Base-by-base conservation (phyloP, 2,888 invertebrate genomes). In the Phalera bucephala region DNA sequence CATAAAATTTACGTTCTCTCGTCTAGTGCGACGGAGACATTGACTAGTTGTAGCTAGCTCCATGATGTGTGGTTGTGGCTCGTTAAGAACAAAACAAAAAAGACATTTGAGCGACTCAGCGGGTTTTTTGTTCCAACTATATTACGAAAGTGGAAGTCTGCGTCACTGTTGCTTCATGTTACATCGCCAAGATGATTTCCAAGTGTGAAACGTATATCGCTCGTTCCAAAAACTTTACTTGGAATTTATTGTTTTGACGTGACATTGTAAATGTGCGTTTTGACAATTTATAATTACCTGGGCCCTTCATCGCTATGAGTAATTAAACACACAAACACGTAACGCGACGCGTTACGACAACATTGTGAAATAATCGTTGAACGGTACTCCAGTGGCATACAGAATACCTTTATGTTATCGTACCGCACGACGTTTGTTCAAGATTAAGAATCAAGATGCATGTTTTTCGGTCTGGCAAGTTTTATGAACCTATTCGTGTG, bases 61-160 rank as follows among this genome's bases (percentile, higher is more conserved):
- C 54, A 61, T 64, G 64, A 63, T 64, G 60, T 65, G 59, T 52
- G 55, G 59, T 62, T 55, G 48, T 49, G 48, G 47, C 39, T 62
- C 47, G 44, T 52, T 52, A 54, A 51, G 44, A 64, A 51, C 35
- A 48, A 49, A 60, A 59, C 56, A 68, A 73, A 73, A 72, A 70
- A 62, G 34, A 36, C 45, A 59, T 58, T 57, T 55, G 47, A 47
- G 49, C 32, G 40, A 44, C 39, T 52, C 47, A 45, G 39, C 36
- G 41, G 32, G 50, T 59, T 59, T 63, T 70, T 68, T 59, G 45
- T n/a, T n/a, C n/a, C 68, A 67, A 68, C 72, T 71, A 66, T 46
- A 45, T 61, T 57, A 67, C 61, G 70, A 76, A 74, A 75, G 71
- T 71, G 49, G 61, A 62, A 64, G 60, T 66, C 40, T 52, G 11